Base-by-base conservation (phyloP, 2,113 vertebrate species). In the Synodontis membranacea region DNA sequence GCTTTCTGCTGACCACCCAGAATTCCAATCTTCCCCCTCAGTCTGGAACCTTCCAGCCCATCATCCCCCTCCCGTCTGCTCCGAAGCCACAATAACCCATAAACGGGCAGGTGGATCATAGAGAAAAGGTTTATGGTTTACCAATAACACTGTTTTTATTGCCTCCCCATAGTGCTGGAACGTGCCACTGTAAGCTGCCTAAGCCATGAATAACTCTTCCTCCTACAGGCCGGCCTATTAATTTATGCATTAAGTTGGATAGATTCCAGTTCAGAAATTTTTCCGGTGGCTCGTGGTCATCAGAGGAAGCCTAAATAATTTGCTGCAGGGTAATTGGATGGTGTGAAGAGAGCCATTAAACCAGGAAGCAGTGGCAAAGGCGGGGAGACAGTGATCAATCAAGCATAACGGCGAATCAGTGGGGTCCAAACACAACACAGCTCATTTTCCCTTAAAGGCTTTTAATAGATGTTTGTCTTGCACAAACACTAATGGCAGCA, bases 201-300 rank as follows among this genome's bases (percentile, higher is more conserved):
- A 75, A n/a, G 86, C 79, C 28, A 68, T 74, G 83, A 87, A 89
- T 88, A 68, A 78, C 75, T 84, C 82, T 75, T 83, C 25, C 80
- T 64, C n/a, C 84, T 80, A 68, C 52, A 80, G 87, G 31, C 87
- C 64, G 66, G 31, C 80, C 56, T 92, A 91, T 91, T 94, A 91
- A 95, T 94, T 93, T 93, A 94, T 94, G 91, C 92, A 94, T 94
- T 93, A 91, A 91, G 75, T 93, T 95, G 94, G 94, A 94, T 80
- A 85, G 52, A 86, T 88, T 94, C 94, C 94, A 93, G 91, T 83
- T 88, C 68, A 5, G 68, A 92, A 88, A 92, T 91, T 89, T 84
- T 86, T 94, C 91, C 88, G 90, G 52, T 88, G 86, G 89, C 91
- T 89, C 90, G 87, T 74, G 82, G 60, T 90, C 85, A 14, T 89